Percentiles rank a stretch among this genome's conserved stretches.
phyloP scores from a whole-genome alignment of 2,113 vertebrate species.

The Neolamprologus sp. region DNA sequence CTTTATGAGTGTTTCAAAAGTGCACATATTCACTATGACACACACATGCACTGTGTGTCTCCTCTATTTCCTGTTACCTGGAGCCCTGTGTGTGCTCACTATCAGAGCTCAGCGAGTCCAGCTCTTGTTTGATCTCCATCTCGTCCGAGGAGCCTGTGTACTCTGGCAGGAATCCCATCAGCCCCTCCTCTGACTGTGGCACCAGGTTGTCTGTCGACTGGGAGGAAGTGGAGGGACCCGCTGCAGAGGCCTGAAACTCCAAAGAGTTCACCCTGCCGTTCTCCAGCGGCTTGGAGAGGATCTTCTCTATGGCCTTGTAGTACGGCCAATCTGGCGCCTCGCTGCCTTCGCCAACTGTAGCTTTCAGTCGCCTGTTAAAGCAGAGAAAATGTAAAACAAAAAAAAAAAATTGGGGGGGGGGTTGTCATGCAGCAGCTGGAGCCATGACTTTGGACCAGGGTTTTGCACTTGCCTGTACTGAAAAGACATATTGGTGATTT shows the following conservation, averaged over 20 bases:
- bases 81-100: constrained; percentile 64
- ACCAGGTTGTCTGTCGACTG: constrained; percentile 78
- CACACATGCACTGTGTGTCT: neutral
- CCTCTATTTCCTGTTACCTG: constrained; percentile 51
- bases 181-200: constrained; percentile 77
- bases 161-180: constrained; percentile 85
- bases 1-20: neutral
- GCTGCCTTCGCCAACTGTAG: constrained; percentile 76
- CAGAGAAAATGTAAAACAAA: neutral
- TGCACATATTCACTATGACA: neutral
- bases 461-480: constrained; percentile 90
- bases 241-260: constrained; percentile 69
- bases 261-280: constrained; percentile 77
- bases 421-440: neutral
- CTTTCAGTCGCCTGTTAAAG: constrained; percentile 85
- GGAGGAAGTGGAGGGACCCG: constrained; percentile 79
- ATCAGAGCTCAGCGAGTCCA: constrained; percentile 70
- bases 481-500: constrained; percentile 99
- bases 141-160: constrained; percentile 93
- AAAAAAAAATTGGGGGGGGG: fast-evolving
- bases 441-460: neutral
- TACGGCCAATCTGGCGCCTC: constrained; percentile 90
- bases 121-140: constrained; percentile 81
- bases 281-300: constrained; percentile 86
- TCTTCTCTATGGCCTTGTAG: constrained; percentile 91